Evolutionary conservation across 37 sponge, comb jelly and placozoan species (phyloP), one percentile per base, ranked within the genome.

Genomic region (Beroe forskalii): DNA sequence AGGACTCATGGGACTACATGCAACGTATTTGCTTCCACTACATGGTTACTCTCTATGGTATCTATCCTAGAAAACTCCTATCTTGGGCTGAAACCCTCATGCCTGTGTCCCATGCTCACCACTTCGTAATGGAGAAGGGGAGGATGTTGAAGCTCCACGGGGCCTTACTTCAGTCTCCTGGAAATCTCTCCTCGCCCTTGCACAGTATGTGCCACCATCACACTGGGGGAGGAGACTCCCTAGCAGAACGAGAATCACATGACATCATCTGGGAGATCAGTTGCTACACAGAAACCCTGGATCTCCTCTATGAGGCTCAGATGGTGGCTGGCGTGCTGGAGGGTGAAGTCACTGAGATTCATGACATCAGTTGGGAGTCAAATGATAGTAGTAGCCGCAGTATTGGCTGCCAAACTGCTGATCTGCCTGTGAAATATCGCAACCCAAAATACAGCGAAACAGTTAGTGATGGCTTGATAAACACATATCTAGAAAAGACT

Each of bases 181-280:
- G 55, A 6, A 48, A 48, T 12, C 55, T 48, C 55, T 48, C 12
- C 12, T 48, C 55, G 12, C 55, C 55, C 55, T 17, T 48, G 12
- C 55, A 48, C 55, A 48, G 12, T 6, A 48, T 48, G 12, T 48
- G 55, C 12, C 55, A 48, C 12, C 55, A 48, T 48, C 55, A 48
- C 55, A 48, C 12, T 48, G 55, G 12, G 6, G 55, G 55, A 48
- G 55, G 55, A 48, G 33, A 69, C 36, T 36, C 72, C 8, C 43
- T 44, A 3, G 43, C 55, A 0, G 86, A 44, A 35, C 28, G 86
- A 25, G 86, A 80, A 24, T 80, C 86, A 4, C 86, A 80, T 44
- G 55, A 80, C 42, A 41, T 80, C 1, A 43, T 80, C 55, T 80
- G 86, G 86, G 86, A 80, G 25, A 38, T 80, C 22, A 80, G 86